phyloP scores from a whole-genome alignment of 2,888 invertebrate genomes.

The Nycteola revayana region DNA sequence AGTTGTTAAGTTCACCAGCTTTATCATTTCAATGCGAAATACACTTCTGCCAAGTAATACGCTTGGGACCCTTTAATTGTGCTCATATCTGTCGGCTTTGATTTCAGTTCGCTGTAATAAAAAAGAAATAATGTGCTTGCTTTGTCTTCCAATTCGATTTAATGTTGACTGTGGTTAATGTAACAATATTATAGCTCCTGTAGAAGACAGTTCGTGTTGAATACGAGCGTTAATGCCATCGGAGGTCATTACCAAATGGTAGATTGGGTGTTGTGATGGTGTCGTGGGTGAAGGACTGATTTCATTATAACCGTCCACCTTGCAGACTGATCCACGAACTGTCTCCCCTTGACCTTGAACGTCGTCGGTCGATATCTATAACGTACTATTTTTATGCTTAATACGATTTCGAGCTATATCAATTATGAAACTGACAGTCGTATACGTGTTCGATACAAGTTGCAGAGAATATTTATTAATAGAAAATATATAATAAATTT shows the following conservation, averaged over 20 bases:
- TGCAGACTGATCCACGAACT: slow-evolving; percentile 40
- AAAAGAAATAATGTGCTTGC: slow-evolving; percentile 35
- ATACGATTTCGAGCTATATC: no score
- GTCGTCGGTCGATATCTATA: slow-evolving; percentile 64
- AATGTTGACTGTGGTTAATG: slow-evolving; percentile 16
- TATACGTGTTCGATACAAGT: no score
- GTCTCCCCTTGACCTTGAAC: slow-evolving; percentile 64
- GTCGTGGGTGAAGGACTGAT: slow-evolving; percentile 30
- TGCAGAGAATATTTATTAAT: no score
- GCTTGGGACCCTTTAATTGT: slow-evolving; percentile 35
- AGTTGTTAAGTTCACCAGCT: slow-evolving; percentile 40
- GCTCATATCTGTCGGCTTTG: slow-evolving; percentile 35
- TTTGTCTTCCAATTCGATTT: slow-evolving; percentile 30
- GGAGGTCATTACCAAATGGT: slow-evolving; percentile 36
- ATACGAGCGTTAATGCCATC: slow-evolving; percentile 34
- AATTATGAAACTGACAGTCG: no score
- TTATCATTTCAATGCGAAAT: slow-evolving; percentile 33
- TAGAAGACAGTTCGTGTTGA: slow-evolving; percentile 24
- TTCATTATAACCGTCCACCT: slow-evolving; percentile 42
- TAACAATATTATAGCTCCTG: slow-evolving; percentile 1
- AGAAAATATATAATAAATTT: no score
- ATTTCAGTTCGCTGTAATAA: slow-evolving; percentile 38
- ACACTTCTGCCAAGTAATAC: slow-evolving; percentile 24
- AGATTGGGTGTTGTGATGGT: slow-evolving; percentile 40
- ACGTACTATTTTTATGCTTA: slow-evolving; percentile 43